Evolutionary conservation across 2,888 invertebrate genomes (phyloP).

Genomic region (Seira sanloemensis): DNA sequence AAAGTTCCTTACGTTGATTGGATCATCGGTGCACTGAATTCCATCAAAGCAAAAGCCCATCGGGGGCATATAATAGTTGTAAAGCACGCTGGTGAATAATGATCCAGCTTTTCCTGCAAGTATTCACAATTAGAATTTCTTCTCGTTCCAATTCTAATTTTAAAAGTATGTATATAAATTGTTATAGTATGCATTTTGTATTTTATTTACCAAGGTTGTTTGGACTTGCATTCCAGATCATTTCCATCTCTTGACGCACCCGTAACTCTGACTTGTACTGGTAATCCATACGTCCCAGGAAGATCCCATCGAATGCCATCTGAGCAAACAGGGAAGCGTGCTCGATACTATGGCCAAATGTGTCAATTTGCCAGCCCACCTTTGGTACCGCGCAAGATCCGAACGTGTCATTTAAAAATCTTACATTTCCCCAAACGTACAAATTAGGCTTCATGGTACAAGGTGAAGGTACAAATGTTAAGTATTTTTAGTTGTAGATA

Average conservation of each 20-base stretch:
- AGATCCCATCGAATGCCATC: slow-evolving; percentile 92
- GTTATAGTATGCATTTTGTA: not conserved
- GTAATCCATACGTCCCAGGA: slow-evolving; percentile 91
- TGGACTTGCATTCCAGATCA: slow-evolving; percentile 86
- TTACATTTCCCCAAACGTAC: slow-evolving; percentile 23
- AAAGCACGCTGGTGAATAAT: slow-evolving; percentile 89
- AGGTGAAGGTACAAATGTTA: not conserved
- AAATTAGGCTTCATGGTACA: too few species aligned
- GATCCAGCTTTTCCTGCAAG: slow-evolving; percentile 78
- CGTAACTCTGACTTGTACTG: slow-evolving; percentile 83
- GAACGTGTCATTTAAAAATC: slow-evolving; percentile 75
- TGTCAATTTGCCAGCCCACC: slow-evolving; percentile 79
- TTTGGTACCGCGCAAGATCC: slow-evolving; percentile 76
- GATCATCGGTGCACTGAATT: slow-evolving; percentile 87
- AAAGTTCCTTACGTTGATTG: slow-evolving; percentile 82
- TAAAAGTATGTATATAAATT: not conserved
- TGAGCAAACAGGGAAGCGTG: slow-evolving; percentile 84
- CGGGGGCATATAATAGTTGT: slow-evolving; percentile 89
- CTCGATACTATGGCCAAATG: slow-evolving; percentile 84
- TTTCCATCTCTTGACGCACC: slow-evolving; percentile 82
- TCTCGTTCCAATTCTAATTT: too few species aligned
- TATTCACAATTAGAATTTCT: too few species aligned
- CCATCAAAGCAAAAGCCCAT: slow-evolving; percentile 95
- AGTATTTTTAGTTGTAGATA: slow-evolving; percentile 74
- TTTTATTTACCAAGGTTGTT: slow-evolving; percentile 79